Evolutionary conservation across 2,797 vertebrate genomes (phyloP).

Genomic region (Pelochelys cantorii): DNA sequence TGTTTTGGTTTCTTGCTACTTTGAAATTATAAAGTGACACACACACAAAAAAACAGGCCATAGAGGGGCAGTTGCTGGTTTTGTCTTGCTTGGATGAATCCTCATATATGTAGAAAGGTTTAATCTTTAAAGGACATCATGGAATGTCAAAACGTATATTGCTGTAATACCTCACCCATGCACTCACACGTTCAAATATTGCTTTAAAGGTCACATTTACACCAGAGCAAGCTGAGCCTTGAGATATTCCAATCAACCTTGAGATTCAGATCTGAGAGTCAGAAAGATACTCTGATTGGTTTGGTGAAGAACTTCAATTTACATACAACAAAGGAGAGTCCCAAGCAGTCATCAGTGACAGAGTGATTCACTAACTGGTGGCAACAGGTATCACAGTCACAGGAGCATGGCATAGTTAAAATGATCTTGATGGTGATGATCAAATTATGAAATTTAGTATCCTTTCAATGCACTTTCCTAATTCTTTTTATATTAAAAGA

Average conservation of each 20-base stretch:
- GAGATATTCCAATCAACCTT: conserved; percentile 1
- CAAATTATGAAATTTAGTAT: background rate
- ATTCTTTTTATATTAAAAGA: background rate
- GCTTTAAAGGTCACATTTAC: background rate
- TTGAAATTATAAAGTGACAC: background rate
- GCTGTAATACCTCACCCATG: background rate
- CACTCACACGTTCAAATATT: background rate
- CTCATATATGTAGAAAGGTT: background rate
- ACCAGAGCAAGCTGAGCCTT: background rate
- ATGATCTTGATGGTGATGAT: background rate
- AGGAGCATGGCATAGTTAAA: background rate
- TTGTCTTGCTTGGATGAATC: background rate
- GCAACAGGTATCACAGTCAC: background rate
- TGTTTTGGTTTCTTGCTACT: conserved; percentile 4
- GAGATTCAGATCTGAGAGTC: background rate
- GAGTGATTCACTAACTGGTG: background rate
- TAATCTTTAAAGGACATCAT: background rate
- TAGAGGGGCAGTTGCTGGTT: background rate
- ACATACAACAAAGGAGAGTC: background rate
- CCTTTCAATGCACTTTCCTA: background rate
- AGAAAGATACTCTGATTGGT: background rate
- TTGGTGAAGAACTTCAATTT: background rate
- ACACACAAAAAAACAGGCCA: background rate
- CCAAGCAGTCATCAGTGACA: background rate
- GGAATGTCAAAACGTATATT: background rate